Evolutionary conservation across 2,888 invertebrate species (phyloP).

Genomic region (Philereme transversata): DNA sequence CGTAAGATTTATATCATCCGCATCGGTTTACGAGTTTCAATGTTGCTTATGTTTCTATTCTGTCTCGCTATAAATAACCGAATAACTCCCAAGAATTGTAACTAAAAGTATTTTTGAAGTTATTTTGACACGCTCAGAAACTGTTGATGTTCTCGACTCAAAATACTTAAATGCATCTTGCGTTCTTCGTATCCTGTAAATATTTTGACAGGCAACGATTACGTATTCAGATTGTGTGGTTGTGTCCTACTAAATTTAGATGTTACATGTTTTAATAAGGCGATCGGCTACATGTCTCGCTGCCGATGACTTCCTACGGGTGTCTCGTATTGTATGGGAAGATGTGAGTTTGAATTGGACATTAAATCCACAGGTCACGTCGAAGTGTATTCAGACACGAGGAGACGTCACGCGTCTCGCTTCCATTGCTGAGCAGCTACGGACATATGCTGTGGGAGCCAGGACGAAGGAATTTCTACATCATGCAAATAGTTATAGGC

Average conservation of each 20-base stretch:
- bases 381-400: slow-evolving; percentile 54
- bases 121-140: slow-evolving; percentile 42
- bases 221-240: slow-evolving; percentile 41
- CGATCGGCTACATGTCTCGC: slow-evolving; percentile 35
- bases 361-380: slow-evolving; percentile 71
- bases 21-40: slow-evolving; percentile 53
- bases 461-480: slow-evolving; percentile 36
- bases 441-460: slow-evolving; percentile 50
- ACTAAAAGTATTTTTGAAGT: slow-evolving; percentile 31
- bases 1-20: slow-evolving; percentile 63
- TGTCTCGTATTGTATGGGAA: slow-evolving; percentile 41
- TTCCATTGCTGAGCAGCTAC: slow-evolving; percentile 70
- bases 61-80: slow-evolving; percentile 35
- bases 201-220: slow-evolving; percentile 47
- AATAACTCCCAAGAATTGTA: slow-evolving; percentile 33
- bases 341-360: slow-evolving; percentile 48
- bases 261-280: slow-evolving; percentile 36
- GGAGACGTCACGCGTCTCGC: slow-evolving; percentile 72
- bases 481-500: slow-evolving; percentile 34
- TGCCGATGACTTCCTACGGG: slow-evolving; percentile 40
- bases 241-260: slow-evolving; percentile 48
- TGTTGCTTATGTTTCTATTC: slow-evolving; percentile 53
- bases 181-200: slow-evolving; percentile 42
- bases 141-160: slow-evolving; percentile 44
- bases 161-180: slow-evolving; percentile 47